Conservation (phyloP, 2,888 invertebrate species). For the Lasius fuliginosus region DNA sequence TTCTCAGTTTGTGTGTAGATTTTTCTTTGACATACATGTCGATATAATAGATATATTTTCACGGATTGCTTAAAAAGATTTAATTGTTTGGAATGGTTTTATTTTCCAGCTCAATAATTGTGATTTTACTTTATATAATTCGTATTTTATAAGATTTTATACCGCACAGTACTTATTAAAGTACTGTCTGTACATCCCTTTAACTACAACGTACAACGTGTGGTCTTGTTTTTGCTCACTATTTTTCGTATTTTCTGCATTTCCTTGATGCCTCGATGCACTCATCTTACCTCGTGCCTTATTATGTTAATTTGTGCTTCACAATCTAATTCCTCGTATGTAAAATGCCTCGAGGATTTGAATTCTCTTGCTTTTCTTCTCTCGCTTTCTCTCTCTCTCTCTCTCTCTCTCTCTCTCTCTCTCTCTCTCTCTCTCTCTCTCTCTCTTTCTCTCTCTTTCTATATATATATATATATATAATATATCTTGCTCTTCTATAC, state of each 20-base stretch:
- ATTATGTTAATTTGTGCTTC: slow-evolving; percentile 45
- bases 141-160: background rate
- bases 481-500: background rate
- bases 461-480: too few relatives aligned
- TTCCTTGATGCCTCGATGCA: slow-evolving; percentile 11
- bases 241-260: slow-evolving; percentile 31
- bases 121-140: background rate
- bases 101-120: background rate
- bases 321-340: slow-evolving; percentile 35
- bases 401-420: background rate
- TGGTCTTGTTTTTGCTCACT: background rate
- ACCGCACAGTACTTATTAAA: background rate
- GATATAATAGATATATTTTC: background rate
- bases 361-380: background rate
- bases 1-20: background rate
- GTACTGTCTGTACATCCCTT: slow-evolving; percentile 6
- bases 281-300: slow-evolving; percentile 17
- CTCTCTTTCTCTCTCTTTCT: background rate
- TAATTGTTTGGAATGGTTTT: background rate
- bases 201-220: background rate
- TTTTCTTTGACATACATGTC: background rate
- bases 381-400: background rate
- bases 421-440: background rate
- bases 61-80: background rate
- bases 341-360: slow-evolving; percentile 23